phyloP scores from a whole-genome alignment of 1,140 invertebrate genomes.

The Dreissena rostriformis region DNA sequence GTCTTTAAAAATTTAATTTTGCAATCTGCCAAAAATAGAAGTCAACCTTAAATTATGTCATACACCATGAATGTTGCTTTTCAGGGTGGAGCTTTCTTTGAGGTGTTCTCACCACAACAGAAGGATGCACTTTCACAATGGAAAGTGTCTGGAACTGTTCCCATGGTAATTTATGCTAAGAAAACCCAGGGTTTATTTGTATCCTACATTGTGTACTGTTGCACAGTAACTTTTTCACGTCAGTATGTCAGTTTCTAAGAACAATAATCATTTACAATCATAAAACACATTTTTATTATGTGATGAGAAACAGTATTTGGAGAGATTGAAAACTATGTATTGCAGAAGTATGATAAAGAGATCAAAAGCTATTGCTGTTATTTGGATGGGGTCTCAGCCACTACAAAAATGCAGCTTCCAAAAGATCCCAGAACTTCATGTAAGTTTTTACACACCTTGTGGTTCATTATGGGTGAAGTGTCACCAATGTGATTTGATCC shows the following conservation, averaged over 20 bases:
- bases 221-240: background rate
- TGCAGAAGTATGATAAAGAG: conserved; percentile 72
- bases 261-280: background rate
- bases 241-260: background rate
- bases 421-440: conserved; percentile 66
- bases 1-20: too few relatives aligned
- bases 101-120: conserved; percentile 68
- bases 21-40: too few relatives aligned
- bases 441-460: conserved; percentile 26
- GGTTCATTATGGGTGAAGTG: background rate
- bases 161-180: conserved; percentile 33
- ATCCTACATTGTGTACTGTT: background rate
- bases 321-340: background rate
- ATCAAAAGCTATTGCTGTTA: conserved; percentile 70
- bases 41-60: too few relatives aligned
- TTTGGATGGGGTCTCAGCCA: conserved; percentile 65
- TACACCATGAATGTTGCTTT: conserved; percentile 1
- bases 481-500: too few relatives aligned
- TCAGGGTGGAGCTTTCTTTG: conserved; percentile 69
- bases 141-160: conserved; percentile 59
- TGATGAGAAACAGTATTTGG: background rate
- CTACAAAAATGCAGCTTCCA: conserved; percentile 72
- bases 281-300: background rate
- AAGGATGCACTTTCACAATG: conserved; percentile 65
- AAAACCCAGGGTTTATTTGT: background rate